Base-by-base conservation (phyloP, 2,888 invertebrate genomes). In the Ecliptopera silaceata region DNA sequence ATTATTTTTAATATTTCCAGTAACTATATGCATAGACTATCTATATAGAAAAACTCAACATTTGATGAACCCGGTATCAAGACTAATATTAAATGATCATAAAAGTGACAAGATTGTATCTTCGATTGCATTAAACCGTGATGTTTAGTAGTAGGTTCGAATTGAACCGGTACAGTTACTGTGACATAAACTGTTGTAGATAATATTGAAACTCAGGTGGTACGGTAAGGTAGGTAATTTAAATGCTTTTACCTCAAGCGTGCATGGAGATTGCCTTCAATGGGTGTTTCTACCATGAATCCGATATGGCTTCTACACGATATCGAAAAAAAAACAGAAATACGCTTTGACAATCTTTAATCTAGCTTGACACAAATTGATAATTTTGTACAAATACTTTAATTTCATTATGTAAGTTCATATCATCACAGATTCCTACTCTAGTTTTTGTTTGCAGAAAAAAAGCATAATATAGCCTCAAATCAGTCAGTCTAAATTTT, bases 71-170 rank as follows among this genome's bases (percentile, higher is more conserved):
- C 51, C 45, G 8, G 55, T 41, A 46, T 53, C 41, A 13, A 32
- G 22, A 45, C 49, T 65, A 49, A 59, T 63, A 64, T 66, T 61
- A 64, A 66, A 64, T 63, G 48, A 54, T 54, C 57, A 64, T 66
- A 61, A 66, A 66, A 57, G 32, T 63, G 66, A 63, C 64, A 63
- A 63, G 62, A 58, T 61, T 53, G 57, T 57, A 13, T 41, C 41
- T 53, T 46, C 48, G 56, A 56, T 52, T 42, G 42, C 55, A 64
- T 59, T 66, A 64, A 62, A 64, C 31, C 54, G 29, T 46, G 49
- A 43, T 61, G 50, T 66, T 66, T 63, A 66, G 56, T 39, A 43
- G 54, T 56, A 59, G 34, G 51, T 49, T 51, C 15, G 54, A 56
- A 57, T 48, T 58, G 53, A 64, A 64, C 62, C 58, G 55, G 61